Evolutionary conservation across 2,888 invertebrate species (phyloP).

Genomic region (Micropterix aruncella): DNA sequence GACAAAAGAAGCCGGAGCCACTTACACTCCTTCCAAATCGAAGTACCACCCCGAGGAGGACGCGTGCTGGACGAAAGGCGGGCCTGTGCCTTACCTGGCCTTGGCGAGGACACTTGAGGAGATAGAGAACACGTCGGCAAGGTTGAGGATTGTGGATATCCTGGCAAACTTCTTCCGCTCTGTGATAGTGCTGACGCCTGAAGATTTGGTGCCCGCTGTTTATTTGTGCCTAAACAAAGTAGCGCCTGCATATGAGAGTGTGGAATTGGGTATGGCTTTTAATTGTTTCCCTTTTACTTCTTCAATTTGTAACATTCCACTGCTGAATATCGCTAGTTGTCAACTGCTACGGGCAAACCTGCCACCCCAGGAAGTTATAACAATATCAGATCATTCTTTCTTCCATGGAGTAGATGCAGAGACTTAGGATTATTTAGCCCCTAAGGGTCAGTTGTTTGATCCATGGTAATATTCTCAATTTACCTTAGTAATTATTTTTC

Average conservation of each 20-base stretch:
- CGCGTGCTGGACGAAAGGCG: constrained; percentile 65
- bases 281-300: constrained; percentile 3
- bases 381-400: no score
- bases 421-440: no score
- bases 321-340: no score
- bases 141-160: constrained; percentile 85
- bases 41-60: constrained; percentile 74
- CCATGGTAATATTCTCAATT: no score
- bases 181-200: constrained; percentile 73
- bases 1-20: constrained; percentile 14
- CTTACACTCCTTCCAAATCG: constrained; percentile 54
- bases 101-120: constrained; percentile 79
- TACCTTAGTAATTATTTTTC: no score
- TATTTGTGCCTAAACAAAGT: constrained; percentile 93
- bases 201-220: constrained; percentile 80
- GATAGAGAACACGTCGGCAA: constrained; percentile 73
- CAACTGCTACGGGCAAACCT: no score
- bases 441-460: no score
- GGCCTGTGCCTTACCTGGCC: constrained; percentile 84
- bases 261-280: constrained; percentile 40
- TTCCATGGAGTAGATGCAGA: no score
- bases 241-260: constrained; percentile 80
- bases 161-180: constrained; percentile 87
- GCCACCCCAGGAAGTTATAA: no score
- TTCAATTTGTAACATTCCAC: no score